Base-by-base conservation (phyloP, 1,140 invertebrate genomes). In the Scaptodrosophila lebanonensis region DNA sequence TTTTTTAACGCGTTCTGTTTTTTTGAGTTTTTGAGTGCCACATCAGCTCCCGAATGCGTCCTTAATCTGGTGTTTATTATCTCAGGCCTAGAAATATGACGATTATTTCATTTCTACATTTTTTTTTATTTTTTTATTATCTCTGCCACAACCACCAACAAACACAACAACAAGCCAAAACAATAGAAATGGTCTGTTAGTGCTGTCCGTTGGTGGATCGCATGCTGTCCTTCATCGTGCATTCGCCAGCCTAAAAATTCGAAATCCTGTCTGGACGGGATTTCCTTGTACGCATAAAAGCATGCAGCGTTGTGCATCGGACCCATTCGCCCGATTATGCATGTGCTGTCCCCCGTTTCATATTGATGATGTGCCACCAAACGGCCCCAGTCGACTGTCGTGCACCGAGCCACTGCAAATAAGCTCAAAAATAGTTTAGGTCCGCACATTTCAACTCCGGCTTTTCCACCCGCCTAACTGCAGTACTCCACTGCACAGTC, bases 241-340 rank as follows among this genome's bases (percentile, higher is more conserved):
- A 36, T 52, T 73, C 29, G 54, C 38, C 49, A 40, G 45, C 54
- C 45, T 50, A 64, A 56, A 35, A 65, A 70, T 75, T 52, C 49
- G 39, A 60, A 75, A 75, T 75, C 70, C 70, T 75, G 70, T 75
- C 70, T 75, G 70, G 70, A 75, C 70, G 70, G 70, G 70, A 75
- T 75, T 75, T 75, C 70, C 70, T 73, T 25, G 22, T 64, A 67
- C 54, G 65, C 70, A 73, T 73, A 73, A 68, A 73, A n/a, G n/a
- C n/a, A n/a, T 75, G 70, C 70, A 75, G 56, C 47, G 59, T 58
- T 65, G 27, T 67, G 70, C 8, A 25, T 25, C 8, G 64, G 27
- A 47, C 38, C 70, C 70, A 75, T 68, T 70, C 70, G 65, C 70
- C 70, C 70, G 70, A 75, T 75, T 75, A 75, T 75, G 70, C 65